A percentile compares a stretch with the other conserved stretches of the same genome.
Conservation (phyloP, 2,888 invertebrate genomes). For the Malacosoma neustria region DNA sequence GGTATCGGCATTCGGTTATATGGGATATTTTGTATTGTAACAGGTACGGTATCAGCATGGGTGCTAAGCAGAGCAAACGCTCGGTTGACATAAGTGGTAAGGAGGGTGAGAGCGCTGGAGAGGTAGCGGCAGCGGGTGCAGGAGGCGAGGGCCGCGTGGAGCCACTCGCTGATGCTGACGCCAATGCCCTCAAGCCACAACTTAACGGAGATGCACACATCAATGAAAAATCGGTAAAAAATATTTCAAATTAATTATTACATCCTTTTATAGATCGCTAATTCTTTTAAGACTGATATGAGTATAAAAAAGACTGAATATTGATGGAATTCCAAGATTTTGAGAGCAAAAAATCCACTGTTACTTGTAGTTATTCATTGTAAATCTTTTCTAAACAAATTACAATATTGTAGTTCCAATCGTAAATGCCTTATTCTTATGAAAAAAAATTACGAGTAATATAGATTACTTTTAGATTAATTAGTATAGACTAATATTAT, state of each 20-base stretch:
- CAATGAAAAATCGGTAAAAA: constrained; percentile 68
- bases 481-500: too few relatives aligned
- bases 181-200: constrained; percentile 82
- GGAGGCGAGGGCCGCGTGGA: constrained; percentile 82
- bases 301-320: not conserved
- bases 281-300: too few relatives aligned
- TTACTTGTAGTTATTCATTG: too few relatives aligned
- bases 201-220: constrained; percentile 83
- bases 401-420: too few relatives aligned
- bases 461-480: too few relatives aligned
- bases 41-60: constrained; percentile 73
- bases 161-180: constrained; percentile 83
- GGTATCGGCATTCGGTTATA: too few relatives aligned
- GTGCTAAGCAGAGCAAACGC: constrained; percentile 90
- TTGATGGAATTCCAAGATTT: too few relatives aligned
- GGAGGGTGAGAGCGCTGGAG: constrained; percentile 77
- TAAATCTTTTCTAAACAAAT: too few relatives aligned
- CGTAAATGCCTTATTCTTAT: too few relatives aligned
- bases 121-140: constrained; percentile 75
- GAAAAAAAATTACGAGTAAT: too few relatives aligned
- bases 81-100: constrained; percentile 89
- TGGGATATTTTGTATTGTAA: not conserved
- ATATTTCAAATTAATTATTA: not conserved
- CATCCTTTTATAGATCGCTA: too few relatives aligned
- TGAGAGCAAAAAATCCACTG: too few relatives aligned